These are phyloP conservation scores for Prionailurus viverrinus DNA, from an alignment of 2,113 vertebrate species.

Conservation along the genomic window DNA sequence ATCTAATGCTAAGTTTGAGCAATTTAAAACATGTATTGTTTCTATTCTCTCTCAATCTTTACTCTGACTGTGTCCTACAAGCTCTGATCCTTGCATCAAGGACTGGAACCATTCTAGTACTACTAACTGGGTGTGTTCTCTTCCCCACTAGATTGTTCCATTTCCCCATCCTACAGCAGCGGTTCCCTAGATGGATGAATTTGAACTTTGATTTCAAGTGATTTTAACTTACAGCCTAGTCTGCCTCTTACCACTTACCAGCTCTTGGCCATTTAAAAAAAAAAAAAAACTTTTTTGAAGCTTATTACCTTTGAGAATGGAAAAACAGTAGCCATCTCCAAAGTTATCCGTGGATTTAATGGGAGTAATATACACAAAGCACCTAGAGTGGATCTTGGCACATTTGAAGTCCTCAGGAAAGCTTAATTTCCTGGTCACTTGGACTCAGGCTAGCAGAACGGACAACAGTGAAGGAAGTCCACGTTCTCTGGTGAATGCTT, in stretches of 20 bases:
- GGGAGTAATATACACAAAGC: background rate
- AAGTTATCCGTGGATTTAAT: background rate
- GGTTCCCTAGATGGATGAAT: background rate
- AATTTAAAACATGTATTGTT: background rate
- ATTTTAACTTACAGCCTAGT: background rate
- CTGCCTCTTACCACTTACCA: background rate
- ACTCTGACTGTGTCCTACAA: background rate
- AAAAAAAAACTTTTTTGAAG: background rate
- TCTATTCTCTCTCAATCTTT: background rate
- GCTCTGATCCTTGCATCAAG: background rate
- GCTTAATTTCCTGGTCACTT: background rate
- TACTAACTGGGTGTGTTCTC: no score
- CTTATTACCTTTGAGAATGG: background rate
- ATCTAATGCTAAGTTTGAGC: background rate
- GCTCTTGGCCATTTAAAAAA: background rate
- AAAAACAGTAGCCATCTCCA: background rate
- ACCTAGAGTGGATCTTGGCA: background rate
- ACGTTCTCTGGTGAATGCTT: background rate
- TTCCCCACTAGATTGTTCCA: background rate
- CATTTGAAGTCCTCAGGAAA: background rate
- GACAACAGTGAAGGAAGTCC: background rate
- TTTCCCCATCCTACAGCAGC: accelerated
- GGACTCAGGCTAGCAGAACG: background rate
- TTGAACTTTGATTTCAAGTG: background rate
- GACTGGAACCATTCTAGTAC: background rate